Evolutionary conservation across 1,140 invertebrate species (phyloP), one percentile per base, ranked within the genome.

Genomic region (Cydia amplana): DNA sequence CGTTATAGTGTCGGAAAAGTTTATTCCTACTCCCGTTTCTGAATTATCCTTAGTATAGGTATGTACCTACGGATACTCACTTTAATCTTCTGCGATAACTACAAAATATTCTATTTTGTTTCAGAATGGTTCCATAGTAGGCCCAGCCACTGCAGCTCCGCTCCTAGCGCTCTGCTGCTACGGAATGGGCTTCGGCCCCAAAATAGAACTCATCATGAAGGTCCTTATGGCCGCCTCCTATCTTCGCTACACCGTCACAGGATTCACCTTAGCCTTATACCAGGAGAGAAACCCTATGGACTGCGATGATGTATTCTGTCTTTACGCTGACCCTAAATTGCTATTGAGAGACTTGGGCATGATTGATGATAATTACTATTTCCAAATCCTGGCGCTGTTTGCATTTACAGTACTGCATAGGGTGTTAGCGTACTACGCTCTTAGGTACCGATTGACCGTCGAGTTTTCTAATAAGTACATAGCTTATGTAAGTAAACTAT

Each of bases 111-210:
- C 73, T 18, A 84, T 83, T 67, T 64, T 64, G 77, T 92, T 93
- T 12, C 88, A 95, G 95, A 95, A 95, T 74, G 95, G 95, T 60
- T 93, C 94, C 9, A 95, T 94, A 23, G 85, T 95, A 10, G 95
- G 94, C 1, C 95, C 95, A 1, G 85, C 94, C 72, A 84, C 91
- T 0, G 93, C 94, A 2, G 94, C 95, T 0, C 95, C 95, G 1
- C 91, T 95, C 0, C 91, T 95, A 25, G 94, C 94, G 0, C 82
- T 95, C 14, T 94, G 94, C 23, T 93, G 95, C 55, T 95, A 95
- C 79, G 95, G 95, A 0, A 94, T 95, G 78, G 95, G 95, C 46
- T 95, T 95, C 83, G 95, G 95, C 0, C 84, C 91, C 0, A 88
- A 91, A 60, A 94, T 95, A 3, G 93, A 95, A 46, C 80, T 84